Evolutionary conservation across 2,113 vertebrate species (phyloP).

Genomic region (Dromiciops gliroides): DNA sequence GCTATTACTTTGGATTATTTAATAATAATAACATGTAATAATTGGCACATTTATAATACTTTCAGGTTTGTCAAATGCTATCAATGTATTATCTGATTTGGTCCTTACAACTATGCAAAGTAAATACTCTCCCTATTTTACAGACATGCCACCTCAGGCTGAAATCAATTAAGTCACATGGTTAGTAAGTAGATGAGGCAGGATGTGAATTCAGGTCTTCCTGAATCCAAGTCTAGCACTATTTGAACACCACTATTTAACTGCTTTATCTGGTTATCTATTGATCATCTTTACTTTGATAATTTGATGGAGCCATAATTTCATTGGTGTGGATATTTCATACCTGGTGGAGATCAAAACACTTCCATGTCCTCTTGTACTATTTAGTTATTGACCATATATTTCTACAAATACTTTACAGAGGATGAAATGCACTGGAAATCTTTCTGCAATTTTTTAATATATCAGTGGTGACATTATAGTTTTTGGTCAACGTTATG

Average conservation of each 20-base stretch:
- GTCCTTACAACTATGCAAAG: background rate
- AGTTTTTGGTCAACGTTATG: background rate
- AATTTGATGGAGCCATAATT: background rate
- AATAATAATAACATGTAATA: background rate
- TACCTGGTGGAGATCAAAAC: background rate
- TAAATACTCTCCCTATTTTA: background rate
- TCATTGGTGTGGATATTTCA: too few relatives aligned
- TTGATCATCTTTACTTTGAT: background rate
- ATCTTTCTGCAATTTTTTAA: background rate
- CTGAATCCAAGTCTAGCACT: background rate
- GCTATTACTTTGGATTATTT: background rate
- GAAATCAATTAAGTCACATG: background rate
- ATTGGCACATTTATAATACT: background rate
- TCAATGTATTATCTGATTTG: background rate
- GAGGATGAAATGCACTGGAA: background rate
- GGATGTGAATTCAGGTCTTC: background rate
- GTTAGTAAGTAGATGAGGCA: background rate
- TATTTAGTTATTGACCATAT: background rate
- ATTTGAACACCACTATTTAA: background rate
- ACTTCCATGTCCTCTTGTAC: background rate
- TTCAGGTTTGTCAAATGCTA: background rate
- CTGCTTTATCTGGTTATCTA: background rate
- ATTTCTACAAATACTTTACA: background rate
- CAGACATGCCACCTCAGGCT: background rate
- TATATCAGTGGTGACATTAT: background rate